phyloP scores from a whole-genome alignment of 1,140 invertebrate species.

The Drosophila ercepeae region DNA sequence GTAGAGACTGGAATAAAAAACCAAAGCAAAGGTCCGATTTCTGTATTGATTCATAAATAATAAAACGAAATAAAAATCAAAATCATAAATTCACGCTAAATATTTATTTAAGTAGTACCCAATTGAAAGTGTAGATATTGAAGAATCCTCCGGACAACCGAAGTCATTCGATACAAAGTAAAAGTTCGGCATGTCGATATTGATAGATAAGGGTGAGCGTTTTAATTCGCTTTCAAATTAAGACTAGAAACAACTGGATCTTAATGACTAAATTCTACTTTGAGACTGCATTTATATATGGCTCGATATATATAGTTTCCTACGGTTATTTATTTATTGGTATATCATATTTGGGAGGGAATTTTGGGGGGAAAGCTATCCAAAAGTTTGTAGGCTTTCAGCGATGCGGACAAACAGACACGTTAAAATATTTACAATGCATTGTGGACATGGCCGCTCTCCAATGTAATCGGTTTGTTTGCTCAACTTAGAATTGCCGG shows the following conservation, averaged over 20 bases:
- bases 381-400: neutral
- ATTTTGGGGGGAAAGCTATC: neutral
- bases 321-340: neutral
- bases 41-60: conserved; percentile 51
- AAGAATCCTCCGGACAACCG: conserved; percentile 42
- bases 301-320: conserved; percentile 22
- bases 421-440: conserved; percentile 21
- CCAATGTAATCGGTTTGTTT: conserved; percentile 36
- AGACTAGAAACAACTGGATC: conserved; percentile 43
- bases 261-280: conserved; percentile 33
- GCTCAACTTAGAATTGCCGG: conserved; percentile 33
- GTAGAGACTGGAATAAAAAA: conserved; percentile 15
- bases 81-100: conserved; percentile 67
- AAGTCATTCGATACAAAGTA: conserved; percentile 35
- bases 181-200: conserved; percentile 40
- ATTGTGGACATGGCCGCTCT: conserved; percentile 38
- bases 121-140: conserved; percentile 42
- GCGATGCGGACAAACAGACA: conserved; percentile 50
- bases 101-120: conserved; percentile 41
- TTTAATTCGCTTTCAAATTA: conserved; percentile 30
- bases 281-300: conserved; percentile 18
- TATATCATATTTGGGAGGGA: neutral
- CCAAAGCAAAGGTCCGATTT: conserved; percentile 30
- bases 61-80: conserved; percentile 53
- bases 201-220: neutral